Evolutionary conservation across 2,797 vertebrate genomes (phyloP), one percentile per base, ranked within the genome.

Genomic region (Hephaestus fuliginosus): DNA sequence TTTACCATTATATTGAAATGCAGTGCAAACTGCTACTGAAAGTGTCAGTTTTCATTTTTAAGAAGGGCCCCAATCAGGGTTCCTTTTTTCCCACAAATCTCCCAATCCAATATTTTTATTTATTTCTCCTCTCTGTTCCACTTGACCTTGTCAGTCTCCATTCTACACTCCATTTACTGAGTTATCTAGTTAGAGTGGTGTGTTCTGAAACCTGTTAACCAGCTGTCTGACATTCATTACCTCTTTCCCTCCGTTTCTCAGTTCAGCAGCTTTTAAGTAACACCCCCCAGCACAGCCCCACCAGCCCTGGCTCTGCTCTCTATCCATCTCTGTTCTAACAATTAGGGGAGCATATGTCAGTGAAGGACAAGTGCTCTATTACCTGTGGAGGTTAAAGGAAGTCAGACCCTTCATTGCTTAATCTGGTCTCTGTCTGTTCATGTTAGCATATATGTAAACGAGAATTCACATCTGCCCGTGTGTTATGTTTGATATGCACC

Each of bases 301-400:
- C 25, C 43, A 20, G 25, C 43, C 67, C 48, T 3, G 13, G 64
- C 48, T 20, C 68, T 66, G 22, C 39, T 67, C 67, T 68, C 71
- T 39, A 57, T 83, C 63, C 43, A 74, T 71, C 60, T 76, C 70
- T 74, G 48, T 74, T 83, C 68, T 14, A 77, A 68, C 80, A 87
- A 84, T 84, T 83, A 83, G 18, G 28, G 61, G 63, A 22, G 58
- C n/a, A 22, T 48, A 41, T 80, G 80, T 74, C 74, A 77, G 58
- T 56, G 56, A 85, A 80, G 69, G 73, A 79, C 68, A 73, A 33
- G 48, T 11, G 44, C 18, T 82, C 13, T 51, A 53, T 87, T 83
- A 73, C 56, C 52, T 86, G 76, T 82, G 58, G 74, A 84, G 61
- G 75, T 78, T 76, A 80, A 46, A 51, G n/a, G 62, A 61, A 80